Base-by-base conservation (phyloP, 2,888 invertebrate genomes). In the Caenorhabditis sp. region DNA sequence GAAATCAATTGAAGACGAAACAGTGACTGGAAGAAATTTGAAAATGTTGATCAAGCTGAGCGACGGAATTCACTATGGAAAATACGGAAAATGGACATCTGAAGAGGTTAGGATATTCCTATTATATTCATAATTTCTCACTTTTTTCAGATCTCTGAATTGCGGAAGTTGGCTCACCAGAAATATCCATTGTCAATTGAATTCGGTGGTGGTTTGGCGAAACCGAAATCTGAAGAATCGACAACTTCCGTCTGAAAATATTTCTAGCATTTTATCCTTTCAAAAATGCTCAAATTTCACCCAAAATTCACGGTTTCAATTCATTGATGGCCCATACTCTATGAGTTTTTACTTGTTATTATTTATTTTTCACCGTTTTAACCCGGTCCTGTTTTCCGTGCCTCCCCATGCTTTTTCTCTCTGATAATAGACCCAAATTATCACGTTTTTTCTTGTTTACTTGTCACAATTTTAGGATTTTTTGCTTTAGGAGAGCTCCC, bases 61-160 rank as follows among this genome's bases (percentile, higher is more conserved):
- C 53, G 83, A 83, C 57, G 80, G 76, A 23, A 76, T 82, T 36
- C 59, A 72, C 38, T 82, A 83, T 62, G 83, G 83, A 49, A 70
- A 72, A 27, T 74, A 80, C 54, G 83, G 83, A 62, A 75, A 70
- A n/a, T 83, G 83, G 81, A 70, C 64, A 25, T 75, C 76, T 14
- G 79, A 78, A 3, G 80, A 83, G 71, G 81, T 81, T 14, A 23
- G 61, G 21, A 36, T 59, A 1, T 20, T 31, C 31, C 5, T 31
- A 10, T 31, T 31, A 7, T 10, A 2, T 57, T 57, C n/a, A 26
- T 31, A 21, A 7, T 26, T 59, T 31, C 20, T 23, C 53, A 2
- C 26, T 31, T 59, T 61, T 61, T 70, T 10, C 60, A 71, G 66
- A 54, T 43, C 59, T 10, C 67, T 4, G 56, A 67, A 21, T 61